Base-by-base conservation (phyloP, 2,797 vertebrate genomes). In the Bufotes viridis region DNA sequence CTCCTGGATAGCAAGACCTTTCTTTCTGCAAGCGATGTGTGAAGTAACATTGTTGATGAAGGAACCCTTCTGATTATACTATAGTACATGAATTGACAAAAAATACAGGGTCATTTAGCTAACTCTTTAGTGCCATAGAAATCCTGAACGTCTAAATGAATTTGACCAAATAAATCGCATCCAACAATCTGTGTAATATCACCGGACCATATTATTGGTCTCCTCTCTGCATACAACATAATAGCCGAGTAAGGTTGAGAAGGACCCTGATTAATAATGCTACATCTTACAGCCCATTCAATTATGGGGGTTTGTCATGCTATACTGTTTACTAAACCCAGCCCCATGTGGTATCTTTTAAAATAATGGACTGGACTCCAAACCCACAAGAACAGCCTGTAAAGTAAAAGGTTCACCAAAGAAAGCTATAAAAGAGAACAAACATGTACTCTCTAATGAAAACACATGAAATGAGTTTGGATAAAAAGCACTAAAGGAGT, bases 401-500 rank as follows among this genome's bases (percentile, higher is more conserved):
- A 7, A 69, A 79, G 75, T 69, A 49, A 86, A 20, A 78, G 72
- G 84, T 78, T 53, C 65, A 85, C 78, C 63, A 87, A 29, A 55
- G 79, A 78, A 87, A 81, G 74, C 61, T 18, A 65, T 3, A 12
- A 24, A 74, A 67, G 67, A 82, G 55, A 51, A 82, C 17, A 51
- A 65, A 29, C n/a, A 34, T 69, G 29, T 53, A 80, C 34, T 5
- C 3, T 49, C 70, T 84, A 61, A 79, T 70, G 24, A 85, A 63
- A 88, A 70, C 55, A 88, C 29, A 69, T 80, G 20, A 29, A 79
- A 89, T 80, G 22, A 78, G 24, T 87, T 81, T 81, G 88, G 81
- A 88, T 90, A 18, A 74, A 88, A 89, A 87, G 87, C 34, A 70
- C 72, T 81, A 26, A 22, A 86, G 65, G 20, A 87, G 26, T 91